Conservation (phyloP, 2,888 invertebrate species). For the Esperia sulphurella region DNA sequence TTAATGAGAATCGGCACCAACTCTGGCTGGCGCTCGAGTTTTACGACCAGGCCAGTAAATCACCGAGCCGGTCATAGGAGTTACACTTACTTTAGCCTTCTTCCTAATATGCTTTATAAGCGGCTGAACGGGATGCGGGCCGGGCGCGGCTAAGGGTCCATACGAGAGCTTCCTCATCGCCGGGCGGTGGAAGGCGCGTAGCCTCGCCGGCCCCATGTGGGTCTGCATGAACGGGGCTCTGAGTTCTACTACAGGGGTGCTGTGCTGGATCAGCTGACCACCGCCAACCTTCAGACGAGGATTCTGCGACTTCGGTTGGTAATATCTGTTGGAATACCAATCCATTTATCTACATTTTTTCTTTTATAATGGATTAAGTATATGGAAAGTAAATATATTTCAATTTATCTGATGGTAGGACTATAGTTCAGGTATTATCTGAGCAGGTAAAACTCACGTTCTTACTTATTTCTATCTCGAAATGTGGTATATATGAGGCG, state of each 20-base stretch:
- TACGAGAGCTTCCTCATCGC: conserved; percentile 92
- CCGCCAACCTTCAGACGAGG: conserved; percentile 92
- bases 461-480: too few relatives aligned
- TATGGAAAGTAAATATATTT: too few relatives aligned
- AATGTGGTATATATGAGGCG: too few relatives aligned
- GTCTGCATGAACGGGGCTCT: conserved; percentile 97
- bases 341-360: too few relatives aligned
- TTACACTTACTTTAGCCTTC: conserved; percentile 85
- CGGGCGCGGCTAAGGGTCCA: conserved; percentile 85
- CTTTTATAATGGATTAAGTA: too few relatives aligned
- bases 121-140: conserved; percentile 90
- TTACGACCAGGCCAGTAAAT: too few relatives aligned
- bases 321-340: conserved; percentile 80
- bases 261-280: conserved; percentile 96
- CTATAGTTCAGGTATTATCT: too few relatives aligned
- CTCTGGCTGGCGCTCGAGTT: too few relatives aligned
- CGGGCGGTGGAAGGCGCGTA: conserved; percentile 96
- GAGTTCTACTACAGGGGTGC: conserved; percentile 97
- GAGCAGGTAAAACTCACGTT: too few relatives aligned
- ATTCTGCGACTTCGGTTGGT: conserved; percentile 93
- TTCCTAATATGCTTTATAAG: conserved; percentile 94
- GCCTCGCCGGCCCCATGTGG: conserved; percentile 85
- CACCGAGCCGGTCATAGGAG: too few relatives aligned
- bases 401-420: too few relatives aligned
- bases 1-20: too few relatives aligned